These are phyloP conservation scores for Sturnira hondurensis DNA, from an alignment of 2,113 vertebrate species.

Conservation along the genomic window DNA sequence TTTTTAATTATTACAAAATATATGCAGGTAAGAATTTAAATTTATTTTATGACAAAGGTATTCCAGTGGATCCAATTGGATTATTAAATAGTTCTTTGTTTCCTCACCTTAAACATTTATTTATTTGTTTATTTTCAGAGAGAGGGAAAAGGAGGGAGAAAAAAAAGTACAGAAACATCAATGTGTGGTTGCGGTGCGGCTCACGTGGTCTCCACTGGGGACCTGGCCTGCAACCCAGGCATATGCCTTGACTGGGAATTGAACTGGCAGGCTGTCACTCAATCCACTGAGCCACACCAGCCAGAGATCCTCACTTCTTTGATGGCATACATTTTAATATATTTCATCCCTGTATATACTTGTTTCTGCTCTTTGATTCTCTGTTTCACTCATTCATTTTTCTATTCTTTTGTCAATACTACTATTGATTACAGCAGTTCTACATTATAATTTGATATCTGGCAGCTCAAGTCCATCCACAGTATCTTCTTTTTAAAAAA, in stretches of 20 bases:
- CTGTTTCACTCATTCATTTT: not conserved
- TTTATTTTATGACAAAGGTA: not conserved
- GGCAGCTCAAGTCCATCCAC: not conserved
- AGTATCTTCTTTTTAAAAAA: not conserved
- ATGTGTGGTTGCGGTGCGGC: too few relatives aligned
- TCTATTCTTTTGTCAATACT: not conserved
- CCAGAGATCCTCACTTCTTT: not conserved
- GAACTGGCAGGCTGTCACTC: too few relatives aligned
- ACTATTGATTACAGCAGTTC: not conserved
- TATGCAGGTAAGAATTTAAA: not conserved
- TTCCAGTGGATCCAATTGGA: not conserved
- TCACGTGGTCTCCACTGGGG: too few relatives aligned
- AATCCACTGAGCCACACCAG: too few relatives aligned
- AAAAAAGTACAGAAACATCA: too few relatives aligned
- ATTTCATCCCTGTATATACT: not conserved
- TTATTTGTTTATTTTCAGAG: too few relatives aligned
- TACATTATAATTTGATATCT: not conserved
- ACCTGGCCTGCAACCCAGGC: too few relatives aligned
- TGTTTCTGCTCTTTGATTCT: not conserved
- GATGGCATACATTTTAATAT: not conserved
- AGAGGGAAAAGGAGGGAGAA: too few relatives aligned
- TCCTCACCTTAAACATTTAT: not conserved
- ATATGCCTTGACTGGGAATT: too few relatives aligned
- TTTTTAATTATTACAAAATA: slow-evolving; percentile 15
- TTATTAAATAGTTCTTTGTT: not conserved